These are phyloP conservation scores for Clarias laeviceps DNA, from an alignment of 2,797 vertebrate species.

Conservation along the genomic window DNA sequence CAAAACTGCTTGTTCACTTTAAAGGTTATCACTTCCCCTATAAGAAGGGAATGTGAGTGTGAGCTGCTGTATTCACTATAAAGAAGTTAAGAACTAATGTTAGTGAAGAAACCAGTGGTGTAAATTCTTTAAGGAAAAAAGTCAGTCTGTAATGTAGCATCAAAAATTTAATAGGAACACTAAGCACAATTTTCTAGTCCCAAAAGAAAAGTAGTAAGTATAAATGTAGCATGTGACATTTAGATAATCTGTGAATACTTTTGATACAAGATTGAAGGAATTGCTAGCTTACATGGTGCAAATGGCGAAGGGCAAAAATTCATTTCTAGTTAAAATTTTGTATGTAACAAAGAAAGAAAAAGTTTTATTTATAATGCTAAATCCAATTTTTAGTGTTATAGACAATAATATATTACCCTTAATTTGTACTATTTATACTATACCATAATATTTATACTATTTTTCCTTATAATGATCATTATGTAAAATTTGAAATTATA, in stretches of 20 bases:
- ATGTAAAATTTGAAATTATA: neutral
- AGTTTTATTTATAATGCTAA: neutral
- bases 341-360: neutral
- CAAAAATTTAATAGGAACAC: slow-evolving; percentile 7
- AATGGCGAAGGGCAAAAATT: neutral
- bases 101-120: neutral
- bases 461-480: neutral
- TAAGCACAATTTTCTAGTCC: neutral
- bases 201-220: slow-evolving; percentile 6
- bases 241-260: slow-evolving; percentile 13
- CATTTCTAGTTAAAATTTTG: too few species aligned
- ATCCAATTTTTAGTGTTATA: neutral
- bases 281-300: neutral
- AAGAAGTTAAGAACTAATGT: neutral
- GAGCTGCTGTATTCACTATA: neutral
- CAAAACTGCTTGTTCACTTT: slow-evolving; percentile 18
- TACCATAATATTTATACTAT: too few species aligned
- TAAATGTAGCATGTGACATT: neutral
- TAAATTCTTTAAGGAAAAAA: neutral
- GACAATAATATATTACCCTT: too few species aligned
- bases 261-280: slow-evolving; percentile 27
- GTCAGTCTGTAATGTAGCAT: neutral
- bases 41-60: neutral
- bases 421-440: too few species aligned
- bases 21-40: slow-evolving; percentile 8